A percentile compares a stretch with the other conserved stretches of the same genome.
Evolutionary conservation across 2,797 vertebrate genomes (phyloP).

Genomic region (Siniperca undulata): DNA sequence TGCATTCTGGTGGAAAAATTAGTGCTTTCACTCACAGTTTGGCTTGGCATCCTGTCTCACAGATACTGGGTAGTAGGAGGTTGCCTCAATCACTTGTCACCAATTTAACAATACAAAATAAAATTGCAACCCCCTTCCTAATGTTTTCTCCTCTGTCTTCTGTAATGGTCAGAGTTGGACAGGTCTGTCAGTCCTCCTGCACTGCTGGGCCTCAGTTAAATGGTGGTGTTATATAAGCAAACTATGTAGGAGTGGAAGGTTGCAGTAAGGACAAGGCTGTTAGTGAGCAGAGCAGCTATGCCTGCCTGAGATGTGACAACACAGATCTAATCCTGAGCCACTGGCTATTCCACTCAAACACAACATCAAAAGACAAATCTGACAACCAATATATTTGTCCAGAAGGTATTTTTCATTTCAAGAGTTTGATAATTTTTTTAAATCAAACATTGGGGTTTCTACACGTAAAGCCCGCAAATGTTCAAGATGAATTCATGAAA

Average conservation of each 20-base stretch:
- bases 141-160: not conserved
- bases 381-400: constrained; percentile 10
- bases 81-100: constrained; percentile 3
- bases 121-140: not conserved
- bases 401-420: constrained; percentile 25
- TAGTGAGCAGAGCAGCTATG: constrained; percentile 46
- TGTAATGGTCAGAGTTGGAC: constrained; percentile 19
- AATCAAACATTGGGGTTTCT: constrained; percentile 3
- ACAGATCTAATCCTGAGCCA: constrained; percentile 24
- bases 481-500: not conserved
- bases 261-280: constrained; percentile 52
- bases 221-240: constrained; percentile 57
- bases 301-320: constrained; percentile 32
- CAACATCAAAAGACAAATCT: constrained; percentile 26
- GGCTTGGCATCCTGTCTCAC: not conserved
- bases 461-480: not conserved
- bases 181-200: constrained; percentile 30
- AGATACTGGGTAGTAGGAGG: not conserved
- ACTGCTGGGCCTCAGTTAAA: constrained; percentile 35
- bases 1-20: not conserved
- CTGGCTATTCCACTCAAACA: constrained; percentile 4
- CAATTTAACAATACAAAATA: constrained; percentile 14
- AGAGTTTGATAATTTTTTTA: constrained; percentile 3
- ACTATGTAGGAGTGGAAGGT: constrained; percentile 53
- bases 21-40: not conserved